phyloP scores from a whole-genome alignment of 2,113 vertebrate genomes.

The Epinephelus lanceolatus region DNA sequence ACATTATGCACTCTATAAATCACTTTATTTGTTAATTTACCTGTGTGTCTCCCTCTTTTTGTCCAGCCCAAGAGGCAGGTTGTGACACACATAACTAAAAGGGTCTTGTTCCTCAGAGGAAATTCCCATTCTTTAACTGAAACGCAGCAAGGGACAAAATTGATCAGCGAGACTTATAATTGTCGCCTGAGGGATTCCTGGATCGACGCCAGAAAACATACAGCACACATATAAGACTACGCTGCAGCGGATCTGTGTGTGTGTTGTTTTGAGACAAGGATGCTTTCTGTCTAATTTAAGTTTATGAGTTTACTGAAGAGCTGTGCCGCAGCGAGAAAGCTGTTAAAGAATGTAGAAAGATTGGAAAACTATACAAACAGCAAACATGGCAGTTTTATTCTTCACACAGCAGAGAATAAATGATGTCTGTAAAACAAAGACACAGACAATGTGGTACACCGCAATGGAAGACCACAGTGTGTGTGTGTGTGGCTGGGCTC shows the following conservation, averaged over 20 bases:
- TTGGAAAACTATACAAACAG: conserved; percentile 2
- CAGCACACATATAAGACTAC: conserved; percentile 7
- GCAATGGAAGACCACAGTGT: conserved; percentile 16
- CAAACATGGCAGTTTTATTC: background rate
- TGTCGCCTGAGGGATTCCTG: conserved; percentile 34
- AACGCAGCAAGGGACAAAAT: conserved; percentile 31
- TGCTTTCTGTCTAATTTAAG: background rate
- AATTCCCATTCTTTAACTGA: conserved; percentile 14
- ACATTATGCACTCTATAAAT: no score
- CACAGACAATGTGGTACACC: conserved; percentile 13
- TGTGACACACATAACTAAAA: background rate
- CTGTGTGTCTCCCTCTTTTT: no score
- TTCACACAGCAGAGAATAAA: conserved; percentile 9
- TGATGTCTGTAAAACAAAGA: background rate
- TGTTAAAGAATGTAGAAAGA: background rate
- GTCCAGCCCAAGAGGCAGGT: no score
- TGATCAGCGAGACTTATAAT: conserved; percentile 43
- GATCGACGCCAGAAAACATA: conserved; percentile 18
- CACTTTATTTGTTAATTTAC: no score
- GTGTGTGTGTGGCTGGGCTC: conserved; percentile 14
- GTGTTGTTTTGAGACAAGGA: conserved; percentile 11
- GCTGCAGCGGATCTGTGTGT: background rate
- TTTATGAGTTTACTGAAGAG: background rate
- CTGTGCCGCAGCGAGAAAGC: background rate
- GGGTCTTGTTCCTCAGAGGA: background rate